Evolutionary conservation across 1,140 invertebrate species (phyloP), one percentile per base, ranked within the genome.

Genomic region (Leptopilina clavipes): DNA sequence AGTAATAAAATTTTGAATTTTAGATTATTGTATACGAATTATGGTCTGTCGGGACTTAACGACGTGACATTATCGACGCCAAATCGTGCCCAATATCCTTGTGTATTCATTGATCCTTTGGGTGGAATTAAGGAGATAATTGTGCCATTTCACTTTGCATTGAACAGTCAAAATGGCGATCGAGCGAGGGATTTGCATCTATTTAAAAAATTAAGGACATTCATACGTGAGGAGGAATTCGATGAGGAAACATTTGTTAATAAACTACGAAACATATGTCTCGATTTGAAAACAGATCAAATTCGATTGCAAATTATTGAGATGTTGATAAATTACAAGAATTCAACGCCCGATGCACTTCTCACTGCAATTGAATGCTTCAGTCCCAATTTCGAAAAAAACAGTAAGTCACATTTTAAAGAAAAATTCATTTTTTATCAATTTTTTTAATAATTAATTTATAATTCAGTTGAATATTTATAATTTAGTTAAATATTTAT

Each of bases 71-170:
- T 76, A 25, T 71, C 78, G 17, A 91, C 91, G 14, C 88, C 88
- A 56, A 92, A 93, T 87, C 90, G 89, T 79, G 92, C 92, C 11
- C 90, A 92, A 59, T 93, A 94, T 86, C 93, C 94, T 65, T 95
- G 95, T 85, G 91, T 96, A 9, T 94, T 98, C 77, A 90, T 99
- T 18, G 95, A 97, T 89, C 93, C 95, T 11, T 92, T 94, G 84
- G 97, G 97, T 10, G 89, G 90, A 65, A 85, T 98, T 0, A 96
- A 95, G 86, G 94, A 95, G 84, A 92, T 98, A 75, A 91, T 92
- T 71, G 94, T 98, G 82, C 97, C 97, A 14, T 99, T 98, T 88
- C 97, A 98, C 88, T 95, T 95, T 88, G 93, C 95, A 5, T 89
- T 97, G n/a, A 94, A 94, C 85, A 96, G 95, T 81, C 96, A 95